Percentiles rank a stretch among this genome's conserved stretches.
phyloP scores from a whole-genome alignment of 2,797 vertebrate species.

The Antennarius maculatus region DNA sequence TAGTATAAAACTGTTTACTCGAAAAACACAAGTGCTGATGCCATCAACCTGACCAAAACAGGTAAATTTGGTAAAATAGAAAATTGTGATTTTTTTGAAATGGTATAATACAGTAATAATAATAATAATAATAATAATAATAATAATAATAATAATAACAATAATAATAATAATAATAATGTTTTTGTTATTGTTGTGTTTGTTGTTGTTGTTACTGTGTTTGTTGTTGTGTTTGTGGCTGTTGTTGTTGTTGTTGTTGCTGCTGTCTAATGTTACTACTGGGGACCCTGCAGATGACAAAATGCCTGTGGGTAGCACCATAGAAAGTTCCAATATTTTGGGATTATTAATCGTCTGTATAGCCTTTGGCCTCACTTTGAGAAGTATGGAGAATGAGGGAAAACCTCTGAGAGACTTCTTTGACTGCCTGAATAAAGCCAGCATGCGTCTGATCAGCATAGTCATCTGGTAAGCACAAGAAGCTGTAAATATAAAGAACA shows the following conservation, averaged over 20 bases:
- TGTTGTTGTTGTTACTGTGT: too few species aligned
- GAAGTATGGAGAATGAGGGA: conserved; percentile 17
- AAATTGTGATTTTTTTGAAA: not conserved
- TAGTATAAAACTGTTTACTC: conserved; percentile 43
- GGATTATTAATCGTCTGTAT: conserved; percentile 81
- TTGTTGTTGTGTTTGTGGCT: not conserved
- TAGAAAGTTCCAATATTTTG: conserved; percentile 83
- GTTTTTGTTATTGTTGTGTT: too few species aligned
- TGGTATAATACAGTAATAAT: not conserved
- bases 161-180: too few species aligned
- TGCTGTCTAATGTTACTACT: not conserved
- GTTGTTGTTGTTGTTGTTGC: not conserved
- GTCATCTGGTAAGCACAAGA: conserved; percentile 81
- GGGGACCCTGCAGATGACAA: conserved; percentile 5
- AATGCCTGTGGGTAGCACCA: conserved; percentile 78
- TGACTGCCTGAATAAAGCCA: conserved; percentile 85
- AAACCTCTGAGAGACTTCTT: conserved; percentile 86
- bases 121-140: too few species aligned
- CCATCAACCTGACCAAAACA: conserved; percentile 3
- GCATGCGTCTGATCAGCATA: conserved; percentile 85
- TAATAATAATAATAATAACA: too few species aligned
- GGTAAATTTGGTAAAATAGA: not conserved
- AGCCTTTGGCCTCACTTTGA: conserved; percentile 50
- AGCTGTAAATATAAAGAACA: not conserved
- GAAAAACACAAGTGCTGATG: not conserved